Evolutionary conservation across 1,140 invertebrate species (phyloP).

Genomic region (Glossosoma conforme): DNA sequence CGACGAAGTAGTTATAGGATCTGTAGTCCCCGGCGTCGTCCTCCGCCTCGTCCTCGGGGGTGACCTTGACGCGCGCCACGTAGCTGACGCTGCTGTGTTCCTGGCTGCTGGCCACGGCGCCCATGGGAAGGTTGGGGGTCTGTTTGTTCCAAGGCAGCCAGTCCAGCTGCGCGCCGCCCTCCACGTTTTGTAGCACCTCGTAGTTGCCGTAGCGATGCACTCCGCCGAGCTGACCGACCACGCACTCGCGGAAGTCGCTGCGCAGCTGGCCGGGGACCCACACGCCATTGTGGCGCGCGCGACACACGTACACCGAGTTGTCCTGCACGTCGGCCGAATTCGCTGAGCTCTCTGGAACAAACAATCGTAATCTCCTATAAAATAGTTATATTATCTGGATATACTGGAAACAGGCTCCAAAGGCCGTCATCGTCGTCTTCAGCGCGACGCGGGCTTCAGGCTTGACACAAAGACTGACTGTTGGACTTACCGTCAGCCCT

Average conservation of each 20-base stretch:
- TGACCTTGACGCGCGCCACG: constrained; percentile 46
- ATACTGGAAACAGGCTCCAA: too few species aligned
- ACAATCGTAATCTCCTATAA: too few species aligned
- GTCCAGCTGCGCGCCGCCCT: constrained; percentile 65
- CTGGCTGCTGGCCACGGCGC: constrained; percentile 58
- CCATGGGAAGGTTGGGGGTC: constrained; percentile 51
- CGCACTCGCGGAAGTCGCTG: constrained; percentile 55
- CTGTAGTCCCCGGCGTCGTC: constrained; percentile 35
- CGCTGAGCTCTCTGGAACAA: constrained; percentile 18
- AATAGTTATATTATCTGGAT: too few species aligned
- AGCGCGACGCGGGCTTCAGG: too few species aligned
- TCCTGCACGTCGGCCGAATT: constrained; percentile 17
- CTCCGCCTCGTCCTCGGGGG: constrained; percentile 38
- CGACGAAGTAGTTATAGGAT: constrained; percentile 48
- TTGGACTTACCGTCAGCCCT: constrained; percentile 15
- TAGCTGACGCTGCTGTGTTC: constrained; percentile 42
- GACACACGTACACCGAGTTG: constrained; percentile 67
- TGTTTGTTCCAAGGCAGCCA: constrained; percentile 71
- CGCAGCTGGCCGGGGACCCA: constrained; percentile 65
- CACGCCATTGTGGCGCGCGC: constrained; percentile 61
- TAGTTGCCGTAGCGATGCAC: constrained; percentile 58
- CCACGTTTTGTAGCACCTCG: constrained; percentile 72
- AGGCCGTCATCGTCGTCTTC: too few species aligned
- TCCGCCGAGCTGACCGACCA: constrained; percentile 57
- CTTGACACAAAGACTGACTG: too few species aligned